These are phyloP conservation scores for Apomyelois bistriatella DNA, from an alignment of 2,888 invertebrate genomes.

Conservation along the genomic window DNA sequence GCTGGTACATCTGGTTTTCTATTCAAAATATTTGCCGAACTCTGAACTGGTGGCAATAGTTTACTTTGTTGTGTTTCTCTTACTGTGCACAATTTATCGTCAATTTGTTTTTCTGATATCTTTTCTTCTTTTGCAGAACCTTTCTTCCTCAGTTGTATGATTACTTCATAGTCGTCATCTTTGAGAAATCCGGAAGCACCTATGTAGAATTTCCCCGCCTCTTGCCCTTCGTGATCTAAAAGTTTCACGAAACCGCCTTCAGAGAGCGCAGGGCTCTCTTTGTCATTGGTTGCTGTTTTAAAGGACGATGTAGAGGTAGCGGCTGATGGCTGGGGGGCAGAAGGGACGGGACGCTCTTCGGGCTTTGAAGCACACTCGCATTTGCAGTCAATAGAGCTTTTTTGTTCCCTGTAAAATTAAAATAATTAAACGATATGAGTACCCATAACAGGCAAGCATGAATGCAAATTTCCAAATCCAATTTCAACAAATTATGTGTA, in stretches of 20 bases:
- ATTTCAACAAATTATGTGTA: too few relatives aligned
- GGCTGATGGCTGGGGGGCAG: constrained; percentile 29
- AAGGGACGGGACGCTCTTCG: constrained; percentile 5
- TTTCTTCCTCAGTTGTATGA: constrained; percentile 67
- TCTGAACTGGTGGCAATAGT: neutral
- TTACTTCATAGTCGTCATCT: constrained; percentile 65
- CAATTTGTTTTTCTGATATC: constrained; percentile 18
- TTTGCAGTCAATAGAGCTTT: constrained; percentile 13
- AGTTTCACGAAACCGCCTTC: constrained; percentile 51
- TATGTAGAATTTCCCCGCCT: constrained; percentile 61
- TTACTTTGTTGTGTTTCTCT: neutral
- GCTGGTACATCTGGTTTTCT: neutral
- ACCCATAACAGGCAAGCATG: too few relatives aligned
- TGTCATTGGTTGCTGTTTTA: constrained; percentile 43
- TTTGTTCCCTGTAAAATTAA: neutral
- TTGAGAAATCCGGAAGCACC: constrained; percentile 60
- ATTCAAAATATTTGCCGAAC: neutral
- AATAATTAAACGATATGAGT: neutral
- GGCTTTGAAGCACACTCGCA: constrained; percentile 21
- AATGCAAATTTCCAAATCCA: too few relatives aligned
- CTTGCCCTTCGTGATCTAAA: constrained; percentile 47
- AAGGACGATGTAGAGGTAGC: constrained; percentile 49
- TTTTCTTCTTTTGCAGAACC: constrained; percentile 29
- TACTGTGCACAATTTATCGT: constrained; percentile 15
- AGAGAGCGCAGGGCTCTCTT: constrained; percentile 27